Evolutionary conservation across 2,113 vertebrate species (phyloP), one percentile per base, ranked within the genome.

Genomic region (Salvelinus fontinalis): DNA sequence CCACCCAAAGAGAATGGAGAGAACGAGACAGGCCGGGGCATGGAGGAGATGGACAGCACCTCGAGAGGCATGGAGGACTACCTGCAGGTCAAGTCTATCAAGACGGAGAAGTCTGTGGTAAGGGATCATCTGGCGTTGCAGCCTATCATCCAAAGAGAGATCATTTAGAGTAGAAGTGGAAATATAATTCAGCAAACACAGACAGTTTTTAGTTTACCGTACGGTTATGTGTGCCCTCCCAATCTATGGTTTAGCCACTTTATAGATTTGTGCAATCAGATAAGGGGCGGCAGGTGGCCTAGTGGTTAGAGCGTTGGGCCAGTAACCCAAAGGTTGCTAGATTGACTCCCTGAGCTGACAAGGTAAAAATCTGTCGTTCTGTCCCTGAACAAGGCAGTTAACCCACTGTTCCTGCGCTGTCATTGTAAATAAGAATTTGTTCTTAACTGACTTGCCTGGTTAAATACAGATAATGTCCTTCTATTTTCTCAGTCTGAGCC

Each of bases 71-170:
- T 86, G 85, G 96, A 96, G 81, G 96, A 98, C 91, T 96, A 94
- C 90, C 94, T 95, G 90, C 96, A 96, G 73, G 92, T 96, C 83
- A 97, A 95, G 86, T 86, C 94, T 0, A 96, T 99, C 87, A 99
- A 99, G 92, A 95, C 96, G 0, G 97, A 99, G 86, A 97, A 94
- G 87, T 95, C 96, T 78, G 95, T 97, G 97, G 97, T 99, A 94
- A 93, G 96, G 76, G 16, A 1, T 14, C 5, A 18, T 4, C 18
- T 44, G 5, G 39, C 4, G 29, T 68, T 14, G 16, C n/a, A 34
- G 34, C 34, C 6, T 34, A 0, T 34, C 31, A 34, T 34, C 5
- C 5, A 11, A 44, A 8, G 39, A 11, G 8, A 44, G 54, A 20
- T 57, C 5, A 57, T 20, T 18, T 57, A 4, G 54, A 20, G 54